phyloP scores from a whole-genome alignment of 1,140 invertebrate genomes.

The Doryteuthis pealeii region DNA sequence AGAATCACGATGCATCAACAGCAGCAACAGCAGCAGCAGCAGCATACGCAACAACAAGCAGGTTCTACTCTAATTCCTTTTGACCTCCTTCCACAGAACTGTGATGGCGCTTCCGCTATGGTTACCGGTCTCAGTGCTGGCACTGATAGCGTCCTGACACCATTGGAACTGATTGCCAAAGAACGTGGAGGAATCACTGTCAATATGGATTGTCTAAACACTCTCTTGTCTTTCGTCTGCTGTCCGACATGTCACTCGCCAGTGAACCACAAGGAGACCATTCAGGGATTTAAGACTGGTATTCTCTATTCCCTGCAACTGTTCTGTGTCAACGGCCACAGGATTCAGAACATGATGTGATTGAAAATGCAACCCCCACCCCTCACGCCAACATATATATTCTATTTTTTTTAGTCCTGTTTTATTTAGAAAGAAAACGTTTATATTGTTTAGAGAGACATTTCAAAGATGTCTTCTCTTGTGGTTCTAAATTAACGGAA shows the following conservation, averaged over 20 bases:
- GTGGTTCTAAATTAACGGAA: too few relatives aligned
- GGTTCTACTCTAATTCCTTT: neutral
- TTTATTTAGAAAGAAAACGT: too few relatives aligned
- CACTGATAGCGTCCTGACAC: neutral
- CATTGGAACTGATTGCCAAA: conserved; percentile 9
- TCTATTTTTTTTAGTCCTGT: too few relatives aligned
- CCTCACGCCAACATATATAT: too few relatives aligned
- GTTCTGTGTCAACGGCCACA: neutral
- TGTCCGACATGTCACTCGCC: conserved; percentile 5
- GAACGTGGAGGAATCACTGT: neutral
- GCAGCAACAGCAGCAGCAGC: neutral
- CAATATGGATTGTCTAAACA: neutral
- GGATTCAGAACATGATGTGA: neutral
- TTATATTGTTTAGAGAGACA: too few relatives aligned
- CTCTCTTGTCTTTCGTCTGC: neutral
- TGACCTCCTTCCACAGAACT: neutral
- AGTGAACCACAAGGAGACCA: conserved; percentile 1
- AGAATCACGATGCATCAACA: neutral
- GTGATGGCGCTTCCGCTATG: neutral
- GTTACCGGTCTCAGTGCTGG: neutral
- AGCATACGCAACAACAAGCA: too few relatives aligned
- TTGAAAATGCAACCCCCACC: too few relatives aligned
- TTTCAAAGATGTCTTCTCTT: too few relatives aligned
- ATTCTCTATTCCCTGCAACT: conserved; percentile 8
- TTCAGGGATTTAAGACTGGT: neutral